Conservation (phyloP, 1,140 invertebrate genomes). For the Drosophila nebulosa region DNA sequence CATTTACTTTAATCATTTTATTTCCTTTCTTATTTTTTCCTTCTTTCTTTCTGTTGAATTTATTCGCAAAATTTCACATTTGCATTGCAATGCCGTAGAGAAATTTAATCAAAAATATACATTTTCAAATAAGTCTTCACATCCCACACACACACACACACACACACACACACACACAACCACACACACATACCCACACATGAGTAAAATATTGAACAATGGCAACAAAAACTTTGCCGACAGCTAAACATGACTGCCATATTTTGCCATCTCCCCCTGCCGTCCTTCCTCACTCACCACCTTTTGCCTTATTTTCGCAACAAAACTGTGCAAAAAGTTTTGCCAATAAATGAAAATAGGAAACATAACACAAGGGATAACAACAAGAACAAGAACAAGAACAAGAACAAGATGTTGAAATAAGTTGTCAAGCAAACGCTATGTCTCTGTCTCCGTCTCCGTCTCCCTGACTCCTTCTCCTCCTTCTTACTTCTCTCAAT, state of each 20-base stretch:
- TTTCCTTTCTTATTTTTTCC: neutral
- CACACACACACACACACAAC: slow-evolving; percentile 34
- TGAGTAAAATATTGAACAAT: slow-evolving; percentile 33
- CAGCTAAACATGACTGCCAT: slow-evolving; percentile 28
- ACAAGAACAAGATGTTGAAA: slow-evolving; percentile 64
- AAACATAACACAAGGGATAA: slow-evolving; percentile 46
- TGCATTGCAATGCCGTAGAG: neutral
- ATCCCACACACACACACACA: slow-evolving; percentile 28
- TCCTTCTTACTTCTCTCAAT: too few relatives aligned
- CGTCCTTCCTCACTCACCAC: neutral
- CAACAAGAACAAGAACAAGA: slow-evolving; percentile 12
- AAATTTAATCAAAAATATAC: neutral
- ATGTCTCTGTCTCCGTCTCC: slow-evolving; percentile 5
- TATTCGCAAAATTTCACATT: neutral
- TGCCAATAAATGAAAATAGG: slow-evolving; percentile 76
- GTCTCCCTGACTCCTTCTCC: too few relatives aligned
- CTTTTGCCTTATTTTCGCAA: slow-evolving; percentile 35
- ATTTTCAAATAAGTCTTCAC: slow-evolving; percentile 5
- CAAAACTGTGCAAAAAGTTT: slow-evolving; percentile 66
- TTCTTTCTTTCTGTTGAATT: neutral
- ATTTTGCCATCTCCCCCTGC: neutral
- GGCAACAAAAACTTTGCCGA: slow-evolving; percentile 54
- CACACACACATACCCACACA: slow-evolving; percentile 33
- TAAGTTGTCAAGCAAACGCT: slow-evolving; percentile 72
- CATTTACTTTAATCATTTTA: neutral